phyloP scores from a whole-genome alignment of 2,797 vertebrate species.

The Pelobates cultripes region DNA sequence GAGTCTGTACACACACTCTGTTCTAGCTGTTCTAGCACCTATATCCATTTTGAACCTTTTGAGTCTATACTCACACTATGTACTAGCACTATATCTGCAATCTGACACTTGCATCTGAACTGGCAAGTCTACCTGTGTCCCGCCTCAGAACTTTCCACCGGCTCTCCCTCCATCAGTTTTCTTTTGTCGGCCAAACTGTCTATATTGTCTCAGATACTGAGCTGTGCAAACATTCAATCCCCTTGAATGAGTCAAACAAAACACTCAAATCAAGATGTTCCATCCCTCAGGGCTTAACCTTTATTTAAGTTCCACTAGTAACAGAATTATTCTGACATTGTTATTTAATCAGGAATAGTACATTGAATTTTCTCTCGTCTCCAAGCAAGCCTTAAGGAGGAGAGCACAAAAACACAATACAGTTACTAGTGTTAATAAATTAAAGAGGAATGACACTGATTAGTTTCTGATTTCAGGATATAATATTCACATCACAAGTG shows the following conservation, averaged over 20 bases:
- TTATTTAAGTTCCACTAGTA: background rate
- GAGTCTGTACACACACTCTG: too few relatives aligned
- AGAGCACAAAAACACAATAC: background rate
- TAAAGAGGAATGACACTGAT: background rate
- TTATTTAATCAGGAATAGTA: background rate
- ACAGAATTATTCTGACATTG: background rate
- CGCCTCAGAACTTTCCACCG: background rate
- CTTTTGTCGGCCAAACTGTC: too few relatives aligned
- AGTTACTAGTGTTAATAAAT: background rate
- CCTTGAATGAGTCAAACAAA: constrained; percentile 1
- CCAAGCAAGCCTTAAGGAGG: background rate
- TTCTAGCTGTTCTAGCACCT: too few relatives aligned
- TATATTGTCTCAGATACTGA: background rate
- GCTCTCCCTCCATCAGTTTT: background rate
- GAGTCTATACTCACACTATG: too few relatives aligned
- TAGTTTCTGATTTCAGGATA: background rate
- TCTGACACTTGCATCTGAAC: too few relatives aligned
- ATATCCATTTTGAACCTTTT: too few relatives aligned
- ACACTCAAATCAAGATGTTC: background rate
- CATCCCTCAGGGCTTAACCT: constrained; percentile 1
- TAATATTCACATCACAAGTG: too few relatives aligned
- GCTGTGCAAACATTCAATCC: background rate
- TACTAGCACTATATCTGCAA: too few relatives aligned
- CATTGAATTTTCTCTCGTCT: background rate
- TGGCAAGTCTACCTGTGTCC: background rate